Evolutionary conservation across 2,113 vertebrate genomes (phyloP).

Genomic region (Poicephalus meyeri): DNA sequence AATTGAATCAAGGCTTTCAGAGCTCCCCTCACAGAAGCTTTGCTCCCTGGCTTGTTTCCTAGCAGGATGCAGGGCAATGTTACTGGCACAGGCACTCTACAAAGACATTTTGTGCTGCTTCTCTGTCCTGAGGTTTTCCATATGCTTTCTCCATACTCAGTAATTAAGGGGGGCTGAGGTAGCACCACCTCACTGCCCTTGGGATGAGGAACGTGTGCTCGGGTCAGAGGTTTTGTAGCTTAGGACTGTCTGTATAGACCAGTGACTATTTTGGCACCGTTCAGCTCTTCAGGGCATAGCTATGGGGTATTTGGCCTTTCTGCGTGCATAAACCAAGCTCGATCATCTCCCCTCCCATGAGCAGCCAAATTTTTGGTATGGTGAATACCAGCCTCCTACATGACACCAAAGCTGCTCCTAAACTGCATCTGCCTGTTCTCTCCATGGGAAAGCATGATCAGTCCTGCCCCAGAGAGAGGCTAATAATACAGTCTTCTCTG

Average conservation of each 20-base stretch:
- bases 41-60: constrained; percentile 55
- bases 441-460: neutral
- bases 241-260: neutral
- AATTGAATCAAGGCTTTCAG: constrained; percentile 65
- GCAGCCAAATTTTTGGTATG: neutral
- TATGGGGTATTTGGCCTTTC: neutral
- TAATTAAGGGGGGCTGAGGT: neutral
- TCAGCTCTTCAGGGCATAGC: neutral
- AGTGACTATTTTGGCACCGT: neutral
- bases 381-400: neutral
- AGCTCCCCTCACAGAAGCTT: neutral
- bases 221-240: neutral
- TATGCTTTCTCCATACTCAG: neutral
- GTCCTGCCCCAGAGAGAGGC: constrained; percentile 18
- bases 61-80: constrained; percentile 23
- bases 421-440: neutral
- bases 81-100: neutral
- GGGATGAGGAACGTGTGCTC: neutral
- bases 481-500: constrained; percentile 38
- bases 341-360: neutral
- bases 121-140: constrained; percentile 5
- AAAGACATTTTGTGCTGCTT: constrained; percentile 16
- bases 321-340: neutral
- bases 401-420: neutral
- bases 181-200: neutral